Conservation (phyloP, 2,888 invertebrate genomes). For the Slavum lentiscoides region DNA sequence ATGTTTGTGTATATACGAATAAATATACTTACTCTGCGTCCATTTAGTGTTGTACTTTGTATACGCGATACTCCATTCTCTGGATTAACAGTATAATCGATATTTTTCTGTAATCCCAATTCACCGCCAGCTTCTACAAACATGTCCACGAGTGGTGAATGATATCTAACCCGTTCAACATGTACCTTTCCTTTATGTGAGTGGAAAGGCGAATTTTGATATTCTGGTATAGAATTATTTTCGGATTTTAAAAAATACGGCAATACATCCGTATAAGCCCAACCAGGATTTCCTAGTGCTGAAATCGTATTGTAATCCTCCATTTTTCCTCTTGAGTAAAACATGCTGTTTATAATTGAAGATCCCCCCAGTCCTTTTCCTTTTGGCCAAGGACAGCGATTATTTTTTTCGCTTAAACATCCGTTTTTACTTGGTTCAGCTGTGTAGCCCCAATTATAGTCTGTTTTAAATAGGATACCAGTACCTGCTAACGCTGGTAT, state of each 20-base stretch:
- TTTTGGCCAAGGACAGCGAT: constrained; percentile 57
- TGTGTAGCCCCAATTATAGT: constrained; percentile 73
- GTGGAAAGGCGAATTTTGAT: constrained; percentile 63
- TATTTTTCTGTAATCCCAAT: constrained; percentile 62
- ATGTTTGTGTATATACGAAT: too few species aligned
- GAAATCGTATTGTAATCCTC: constrained; percentile 57
- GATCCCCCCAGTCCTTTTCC: constrained; percentile 59
- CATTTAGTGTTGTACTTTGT: constrained; percentile 52
- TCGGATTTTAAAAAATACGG: constrained; percentile 59
- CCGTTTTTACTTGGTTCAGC: constrained; percentile 67
- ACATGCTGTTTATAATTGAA: constrained; percentile 69
- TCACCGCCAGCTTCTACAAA: constrained; percentile 72
- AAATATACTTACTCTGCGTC: constrained; percentile 49
- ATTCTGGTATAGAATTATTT: constrained; percentile 56
- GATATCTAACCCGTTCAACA: constrained; percentile 69
- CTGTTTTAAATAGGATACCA: constrained; percentile 65
- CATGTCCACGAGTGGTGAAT: constrained; percentile 66
- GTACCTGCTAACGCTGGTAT: constrained; percentile 63
- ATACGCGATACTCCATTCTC: constrained; percentile 56
- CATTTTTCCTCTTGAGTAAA: constrained; percentile 58
- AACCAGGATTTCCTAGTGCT: constrained; percentile 59
- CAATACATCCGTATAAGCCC: constrained; percentile 60
- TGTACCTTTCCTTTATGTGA: constrained; percentile 71
- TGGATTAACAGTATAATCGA: constrained; percentile 62
- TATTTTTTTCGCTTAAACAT: constrained; percentile 62